Percentiles rank a stretch among this genome's conserved stretches.
phyloP scores from a whole-genome alignment of 2,888 invertebrate genomes.

The Epinotia brunnichana region DNA sequence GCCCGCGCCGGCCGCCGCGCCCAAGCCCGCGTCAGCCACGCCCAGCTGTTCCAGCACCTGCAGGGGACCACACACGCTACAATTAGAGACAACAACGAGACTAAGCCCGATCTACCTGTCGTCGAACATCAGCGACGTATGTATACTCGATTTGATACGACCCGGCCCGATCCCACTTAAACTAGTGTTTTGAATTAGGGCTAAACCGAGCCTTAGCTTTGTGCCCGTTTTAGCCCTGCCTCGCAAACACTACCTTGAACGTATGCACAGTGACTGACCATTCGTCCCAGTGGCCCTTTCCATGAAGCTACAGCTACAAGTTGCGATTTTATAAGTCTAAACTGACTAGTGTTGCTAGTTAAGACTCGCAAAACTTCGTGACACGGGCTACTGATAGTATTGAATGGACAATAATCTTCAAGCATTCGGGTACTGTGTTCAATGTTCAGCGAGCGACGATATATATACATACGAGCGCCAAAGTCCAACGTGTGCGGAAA shows the following conservation, averaged over 20 bases:
- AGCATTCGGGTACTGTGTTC: background rate
- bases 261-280: too few species aligned
- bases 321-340: too few species aligned
- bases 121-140: background rate
- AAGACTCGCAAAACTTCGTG: too few species aligned
- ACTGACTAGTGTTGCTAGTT: too few species aligned
- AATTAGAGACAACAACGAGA: background rate
- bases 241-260: too few species aligned
- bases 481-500: background rate
- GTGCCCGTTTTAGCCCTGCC: too few species aligned
- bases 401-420: too few species aligned
- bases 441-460: background rate
- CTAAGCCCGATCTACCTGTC: conserved; percentile 11
- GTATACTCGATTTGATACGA: background rate
- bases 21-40: conserved; percentile 65
- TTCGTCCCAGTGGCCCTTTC: too few species aligned
- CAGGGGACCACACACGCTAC: too few species aligned
- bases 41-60: conserved; percentile 81
- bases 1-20: conserved; percentile 53
- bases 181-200: background rate
- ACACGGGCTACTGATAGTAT: too few species aligned
- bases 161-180: background rate
- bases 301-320: too few species aligned
- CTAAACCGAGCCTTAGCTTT: background rate
- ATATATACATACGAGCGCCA: conserved; percentile 5